Base-by-base conservation (phyloP, 2,797 vertebrate species). In the Melanotaenia nigrans region DNA sequence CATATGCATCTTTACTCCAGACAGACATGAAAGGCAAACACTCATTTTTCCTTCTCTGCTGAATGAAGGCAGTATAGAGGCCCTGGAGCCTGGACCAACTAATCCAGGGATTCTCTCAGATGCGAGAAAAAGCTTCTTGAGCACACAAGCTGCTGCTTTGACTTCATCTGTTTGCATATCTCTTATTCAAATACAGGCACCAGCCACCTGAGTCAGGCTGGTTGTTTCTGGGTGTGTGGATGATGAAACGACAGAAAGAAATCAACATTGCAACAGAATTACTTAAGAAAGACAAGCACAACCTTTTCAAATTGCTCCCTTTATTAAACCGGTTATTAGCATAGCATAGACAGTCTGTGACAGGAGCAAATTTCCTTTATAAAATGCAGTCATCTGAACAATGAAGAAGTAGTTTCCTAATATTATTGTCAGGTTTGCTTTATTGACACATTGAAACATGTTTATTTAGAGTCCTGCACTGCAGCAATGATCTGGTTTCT, bases 11-110 rank as follows among this genome's bases (percentile, higher is more conserved):
- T 87, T 83, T 87, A 82, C 78, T 69, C 71, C 77, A 59, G 71
- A 80, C 83, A 87, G 87, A 89, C 82, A 75, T 71, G 79, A 86
- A 85, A 90, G 82, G 86, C 90, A 92, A 92, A 91, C 86, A 88
- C 10, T 28, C 63, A 59, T 64, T 75, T 84, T 65, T 63, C 14
- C 58, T 62, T 61, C 73, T 82, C 65, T 54, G 73, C 71, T 40
- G 79, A 78, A 74, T 87, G 86, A 92, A 89, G 68, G 77, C 78
- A 79, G 85, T 79, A 83, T 76, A 81, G 81, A 85, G 73, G 68
- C 81, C 83, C 80, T 24, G 66, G 78, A 84, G 83, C 67, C 81
- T 65, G 61, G 62, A 59, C 67, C 69, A 70, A 60, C 85, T 92
- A 90, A 93, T 90, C 86, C 85, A 79, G 76, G 66, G 78, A 85